These are phyloP conservation scores for Catocala nupta DNA, from an alignment of 2,888 invertebrate genomes.

Conservation along the genomic window DNA sequence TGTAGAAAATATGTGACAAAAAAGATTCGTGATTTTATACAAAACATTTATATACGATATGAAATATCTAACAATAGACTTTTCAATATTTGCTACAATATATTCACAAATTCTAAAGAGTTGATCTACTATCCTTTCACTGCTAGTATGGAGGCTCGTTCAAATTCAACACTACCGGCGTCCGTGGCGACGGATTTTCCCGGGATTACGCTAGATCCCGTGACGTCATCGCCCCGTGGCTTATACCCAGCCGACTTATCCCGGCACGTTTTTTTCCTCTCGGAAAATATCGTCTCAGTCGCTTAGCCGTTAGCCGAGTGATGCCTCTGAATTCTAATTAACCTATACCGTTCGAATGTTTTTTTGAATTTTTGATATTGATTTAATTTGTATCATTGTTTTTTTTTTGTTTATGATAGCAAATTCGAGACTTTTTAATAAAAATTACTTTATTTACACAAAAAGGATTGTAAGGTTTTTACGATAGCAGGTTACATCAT, in stretches of 20 bases:
- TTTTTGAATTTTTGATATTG: conserved; percentile 21
- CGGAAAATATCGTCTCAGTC: conserved; percentile 57
- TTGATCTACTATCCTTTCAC: conserved; percentile 42
- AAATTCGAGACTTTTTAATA: background rate
- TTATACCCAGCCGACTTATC: conserved; percentile 66
- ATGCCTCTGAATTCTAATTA: conserved; percentile 53
- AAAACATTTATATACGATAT: no score
- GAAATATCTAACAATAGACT: no score
- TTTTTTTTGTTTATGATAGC: conserved; percentile 3
- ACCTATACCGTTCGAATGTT: conserved; percentile 29
- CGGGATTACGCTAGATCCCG: conserved; percentile 60
- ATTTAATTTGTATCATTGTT: conserved; percentile 9
- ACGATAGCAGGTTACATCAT: no score
- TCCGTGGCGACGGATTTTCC: conserved; percentile 53
- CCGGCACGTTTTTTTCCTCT: conserved; percentile 63
- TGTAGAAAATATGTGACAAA: no score
- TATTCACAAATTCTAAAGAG: conserved; percentile 26
- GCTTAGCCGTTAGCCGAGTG: conserved; percentile 43
- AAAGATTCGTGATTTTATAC: no score
- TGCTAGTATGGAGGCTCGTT: conserved; percentile 48
- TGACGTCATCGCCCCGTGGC: conserved; percentile 71
- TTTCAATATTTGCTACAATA: background rate
- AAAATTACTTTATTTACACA: no score
- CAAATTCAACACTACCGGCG: conserved; percentile 56
- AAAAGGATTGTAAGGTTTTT: no score